Percentiles rank a stretch among this genome's conserved stretches.
Conservation (phyloP, 2,797 vertebrate species). For the Sebastes vulpes region DNA sequence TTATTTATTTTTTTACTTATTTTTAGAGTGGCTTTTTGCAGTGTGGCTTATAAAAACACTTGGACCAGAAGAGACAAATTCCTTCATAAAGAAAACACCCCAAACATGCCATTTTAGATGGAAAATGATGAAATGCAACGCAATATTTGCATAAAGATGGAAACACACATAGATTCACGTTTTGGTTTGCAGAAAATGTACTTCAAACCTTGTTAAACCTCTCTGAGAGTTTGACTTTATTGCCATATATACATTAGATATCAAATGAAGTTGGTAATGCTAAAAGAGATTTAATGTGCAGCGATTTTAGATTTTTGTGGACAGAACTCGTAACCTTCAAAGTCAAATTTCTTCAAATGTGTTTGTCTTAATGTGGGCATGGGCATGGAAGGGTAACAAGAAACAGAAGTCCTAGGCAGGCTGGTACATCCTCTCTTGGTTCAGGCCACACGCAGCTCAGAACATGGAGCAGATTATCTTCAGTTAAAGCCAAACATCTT, state of each 20-base stretch:
- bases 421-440: background rate
- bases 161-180: background rate
- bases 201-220: background rate
- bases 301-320: background rate
- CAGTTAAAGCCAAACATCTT: conserved; percentile 15
- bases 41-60: background rate
- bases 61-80: background rate
- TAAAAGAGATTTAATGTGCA: no score
- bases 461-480: conserved; percentile 15
- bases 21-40: no score
- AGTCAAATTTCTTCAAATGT: background rate
- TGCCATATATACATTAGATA: background rate
- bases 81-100: background rate
- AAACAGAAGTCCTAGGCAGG: background rate
- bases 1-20: no score
- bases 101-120: background rate
- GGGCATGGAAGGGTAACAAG: background rate
- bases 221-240: background rate
- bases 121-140: background rate
- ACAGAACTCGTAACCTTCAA: background rate
- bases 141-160: background rate
- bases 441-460: conserved; percentile 3
- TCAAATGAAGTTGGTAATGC: background rate
- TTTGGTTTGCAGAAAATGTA: background rate
- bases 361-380: background rate